Percentiles rank a stretch among this genome's conserved stretches.
phyloP scores from a whole-genome alignment of 2,113 vertebrate genomes.

The Pelobates fuscus region DNA sequence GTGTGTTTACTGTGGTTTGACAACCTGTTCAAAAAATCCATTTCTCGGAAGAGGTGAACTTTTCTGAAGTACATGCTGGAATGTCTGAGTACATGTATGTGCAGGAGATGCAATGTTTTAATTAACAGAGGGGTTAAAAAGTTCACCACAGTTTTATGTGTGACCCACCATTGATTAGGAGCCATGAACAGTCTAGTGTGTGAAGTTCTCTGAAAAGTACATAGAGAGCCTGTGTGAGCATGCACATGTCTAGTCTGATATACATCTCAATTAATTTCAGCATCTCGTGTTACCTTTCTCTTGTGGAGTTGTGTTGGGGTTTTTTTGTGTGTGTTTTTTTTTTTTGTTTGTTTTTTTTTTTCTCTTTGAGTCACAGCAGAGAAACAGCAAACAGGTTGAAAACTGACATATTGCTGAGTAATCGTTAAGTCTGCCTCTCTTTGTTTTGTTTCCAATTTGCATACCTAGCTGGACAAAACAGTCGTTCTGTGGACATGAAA shows the following conservation, averaged over 20 bases:
- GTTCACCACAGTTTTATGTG: slow-evolving; percentile 33
- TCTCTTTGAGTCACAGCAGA: slow-evolving; percentile 24
- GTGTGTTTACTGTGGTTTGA: slow-evolving; percentile 3
- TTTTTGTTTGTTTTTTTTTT: slow-evolving; percentile 40
- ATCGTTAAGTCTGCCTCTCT: slow-evolving; percentile 53
- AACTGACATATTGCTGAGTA: slow-evolving; percentile 55
- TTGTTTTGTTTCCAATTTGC: slow-evolving; percentile 62
- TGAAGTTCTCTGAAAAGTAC: slow-evolving; percentile 17
- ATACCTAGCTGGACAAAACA: slow-evolving; percentile 83
- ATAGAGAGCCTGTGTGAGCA: slow-evolving; percentile 44
- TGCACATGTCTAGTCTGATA: slow-evolving; percentile 36
- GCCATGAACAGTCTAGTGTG: slow-evolving; percentile 42
- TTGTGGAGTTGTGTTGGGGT: too few species aligned
- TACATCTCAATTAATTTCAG: slow-evolving; percentile 2
- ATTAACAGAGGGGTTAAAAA: slow-evolving; percentile 47
- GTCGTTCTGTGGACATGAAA: slow-evolving; percentile 85
- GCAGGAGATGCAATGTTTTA: slow-evolving; percentile 42
- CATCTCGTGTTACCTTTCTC: slow-evolving; percentile 27
- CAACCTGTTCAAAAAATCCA: neutral
- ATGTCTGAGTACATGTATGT: slow-evolving; percentile 37
- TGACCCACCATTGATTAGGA: slow-evolving; percentile 34
- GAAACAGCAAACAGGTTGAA: slow-evolving; percentile 53
- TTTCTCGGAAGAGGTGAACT: slow-evolving; percentile 2
- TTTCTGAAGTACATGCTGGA: slow-evolving; percentile 14
- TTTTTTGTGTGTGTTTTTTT: too few species aligned